A percentile compares a stretch with the other conserved stretches of the same genome.
These are phyloP conservation scores for Alfaro cultratus DNA, from an alignment of 2,797 vertebrate genomes.

Conservation along the genomic window DNA sequence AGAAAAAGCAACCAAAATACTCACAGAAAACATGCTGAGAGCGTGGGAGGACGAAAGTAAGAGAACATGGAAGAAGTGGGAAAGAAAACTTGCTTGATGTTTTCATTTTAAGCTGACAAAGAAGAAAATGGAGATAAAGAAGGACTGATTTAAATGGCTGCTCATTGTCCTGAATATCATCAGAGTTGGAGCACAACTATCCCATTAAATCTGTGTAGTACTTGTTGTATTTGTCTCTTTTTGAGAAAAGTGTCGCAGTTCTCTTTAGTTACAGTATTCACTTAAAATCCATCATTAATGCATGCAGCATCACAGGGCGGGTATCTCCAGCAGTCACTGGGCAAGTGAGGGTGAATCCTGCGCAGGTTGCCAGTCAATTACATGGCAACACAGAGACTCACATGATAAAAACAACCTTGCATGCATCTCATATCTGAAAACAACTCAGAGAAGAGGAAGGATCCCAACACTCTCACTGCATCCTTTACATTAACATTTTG, in stretches of 20 bases:
- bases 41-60: constrained; percentile 5
- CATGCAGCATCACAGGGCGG: neutral
- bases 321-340: neutral
- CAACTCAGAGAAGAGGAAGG: neutral
- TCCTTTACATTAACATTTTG: no score
- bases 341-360: neutral
- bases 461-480: neutral
- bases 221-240: neutral
- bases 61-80: constrained; percentile 22
- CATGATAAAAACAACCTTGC: neutral
- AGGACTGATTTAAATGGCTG: neutral
- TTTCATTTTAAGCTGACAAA: constrained; percentile 3
- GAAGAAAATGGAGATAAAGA: neutral
- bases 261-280: neutral
- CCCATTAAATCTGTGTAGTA: neutral
- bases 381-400: neutral
- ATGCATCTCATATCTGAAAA: neutral
- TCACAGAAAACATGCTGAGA: constrained; percentile 23
- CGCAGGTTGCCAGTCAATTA: neutral
- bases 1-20: constrained; percentile 33
- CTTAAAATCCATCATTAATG: neutral
- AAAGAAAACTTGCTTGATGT: constrained; percentile 1
- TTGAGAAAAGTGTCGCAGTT: neutral
- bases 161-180: neutral
- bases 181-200: neutral